phyloP scores from a whole-genome alignment of 2,797 vertebrate species.

The Brotula barbata region DNA sequence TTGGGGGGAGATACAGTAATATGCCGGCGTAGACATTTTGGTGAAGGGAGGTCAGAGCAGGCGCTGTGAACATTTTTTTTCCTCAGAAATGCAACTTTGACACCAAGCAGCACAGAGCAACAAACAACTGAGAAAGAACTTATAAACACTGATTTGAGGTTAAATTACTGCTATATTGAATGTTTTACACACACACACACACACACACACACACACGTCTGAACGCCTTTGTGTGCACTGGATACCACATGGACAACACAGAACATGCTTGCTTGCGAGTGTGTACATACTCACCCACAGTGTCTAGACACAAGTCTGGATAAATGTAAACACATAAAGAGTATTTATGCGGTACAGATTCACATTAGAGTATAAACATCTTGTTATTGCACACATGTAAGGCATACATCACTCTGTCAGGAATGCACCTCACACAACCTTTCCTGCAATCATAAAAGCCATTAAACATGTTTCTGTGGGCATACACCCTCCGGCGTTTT shows the following conservation, averaged over 20 bases:
- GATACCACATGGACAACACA: too few relatives aligned
- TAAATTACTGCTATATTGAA: too few relatives aligned
- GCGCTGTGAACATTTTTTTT: conserved; percentile 15
- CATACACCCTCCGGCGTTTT: conserved; percentile 67
- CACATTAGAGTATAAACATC: conserved; percentile 29
- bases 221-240: too few relatives aligned
- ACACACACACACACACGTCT: too few relatives aligned
- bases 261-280: too few relatives aligned
- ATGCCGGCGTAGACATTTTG: conserved; percentile 63
- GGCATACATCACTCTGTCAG: conserved; percentile 39
- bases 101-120: neutral
- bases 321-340: conserved; percentile 10
- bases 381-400: conserved; percentile 42
- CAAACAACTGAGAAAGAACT: neutral
- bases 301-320: conserved; percentile 30
- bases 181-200: too few relatives aligned
- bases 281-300: neutral
- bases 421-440: conserved; percentile 50
- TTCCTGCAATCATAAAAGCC: conserved; percentile 63
- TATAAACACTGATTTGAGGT: neutral
- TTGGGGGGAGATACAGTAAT: conserved; percentile 69
- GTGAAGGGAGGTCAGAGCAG: conserved; percentile 55
- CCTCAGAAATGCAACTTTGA: conserved; percentile 41
- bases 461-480: conserved; percentile 73
- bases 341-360: conserved; percentile 10